Conservation (phyloP, 2,888 invertebrate species). For the Metacarcinus magister region DNA sequence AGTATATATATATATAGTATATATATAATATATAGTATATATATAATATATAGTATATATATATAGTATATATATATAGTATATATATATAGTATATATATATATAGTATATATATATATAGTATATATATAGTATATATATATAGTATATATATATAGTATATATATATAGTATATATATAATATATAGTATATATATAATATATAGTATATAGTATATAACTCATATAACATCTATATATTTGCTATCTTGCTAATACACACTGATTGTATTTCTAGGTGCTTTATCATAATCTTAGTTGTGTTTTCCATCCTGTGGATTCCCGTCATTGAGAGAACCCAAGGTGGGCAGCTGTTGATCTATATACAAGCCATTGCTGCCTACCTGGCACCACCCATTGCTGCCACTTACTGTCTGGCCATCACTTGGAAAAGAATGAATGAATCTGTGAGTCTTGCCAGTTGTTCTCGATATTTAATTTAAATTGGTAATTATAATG, state of each 20-base stretch:
- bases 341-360: slow-evolving; percentile 84
- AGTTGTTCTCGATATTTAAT: not conserved
- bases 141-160: too few relatives aligned
- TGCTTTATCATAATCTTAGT: slow-evolving; percentile 85
- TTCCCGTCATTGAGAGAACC: slow-evolving; percentile 85
- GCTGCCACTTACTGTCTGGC: slow-evolving; percentile 85
- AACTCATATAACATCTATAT: not conserved
- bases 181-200: not conserved
- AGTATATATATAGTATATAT: too few relatives aligned
- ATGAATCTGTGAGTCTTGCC: slow-evolving; percentile 84
- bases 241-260: not conserved
- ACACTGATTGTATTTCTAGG: slow-evolving; percentile 72
- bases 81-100: too few relatives aligned
- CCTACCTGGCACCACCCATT: slow-evolving; percentile 85
- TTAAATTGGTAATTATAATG: not conserved
- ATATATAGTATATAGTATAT: not conserved
- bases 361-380: slow-evolving; percentile 84
- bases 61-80: too few relatives aligned
- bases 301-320: slow-evolving; percentile 85
- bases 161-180: too few relatives aligned
- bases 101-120: too few relatives aligned
- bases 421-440: slow-evolving; percentile 84
- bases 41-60: too few relatives aligned
- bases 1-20: too few relatives aligned
- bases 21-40: too few relatives aligned